Evolutionary conservation across 2,113 vertebrate genomes (phyloP).

Genomic region (Oryzias melastigma): DNA sequence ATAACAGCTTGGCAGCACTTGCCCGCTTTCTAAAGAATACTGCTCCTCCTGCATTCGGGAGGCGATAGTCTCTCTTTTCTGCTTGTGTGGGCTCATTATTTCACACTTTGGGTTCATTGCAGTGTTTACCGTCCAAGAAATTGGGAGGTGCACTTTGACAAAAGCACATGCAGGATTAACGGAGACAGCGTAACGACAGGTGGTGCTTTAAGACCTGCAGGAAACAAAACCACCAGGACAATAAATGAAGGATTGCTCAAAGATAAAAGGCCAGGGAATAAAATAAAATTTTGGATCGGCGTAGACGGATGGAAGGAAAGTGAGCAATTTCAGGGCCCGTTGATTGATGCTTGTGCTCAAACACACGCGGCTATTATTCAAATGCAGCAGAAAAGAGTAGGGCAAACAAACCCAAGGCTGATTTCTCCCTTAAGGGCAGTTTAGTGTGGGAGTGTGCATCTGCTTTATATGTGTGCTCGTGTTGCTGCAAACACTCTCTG

Average conservation of each 20-base stretch:
- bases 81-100: constrained; percentile 28
- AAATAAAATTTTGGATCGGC: constrained; percentile 39
- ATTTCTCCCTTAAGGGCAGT: constrained; percentile 52
- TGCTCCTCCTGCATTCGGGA: constrained; percentile 25
- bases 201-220: constrained; percentile 15
- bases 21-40: constrained; percentile 33
- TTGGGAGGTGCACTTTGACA: constrained; percentile 33
- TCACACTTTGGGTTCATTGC: constrained; percentile 35
- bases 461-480: constrained; percentile 28
- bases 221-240: constrained; percentile 12
- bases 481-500: constrained; percentile 45
- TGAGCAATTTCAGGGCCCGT: constrained; percentile 28
- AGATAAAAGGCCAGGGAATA: constrained; percentile 21
- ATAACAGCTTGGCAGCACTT: constrained; percentile 53
- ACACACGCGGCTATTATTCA: constrained; percentile 61
- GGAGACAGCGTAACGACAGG: constrained; percentile 25
- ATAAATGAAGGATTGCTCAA: constrained; percentile 9
- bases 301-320: constrained; percentile 9
- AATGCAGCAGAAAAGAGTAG: constrained; percentile 34
- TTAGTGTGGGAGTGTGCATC: constrained; percentile 38
- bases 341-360: constrained; percentile 50
- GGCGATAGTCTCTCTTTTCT: constrained; percentile 21
- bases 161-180: constrained; percentile 38
- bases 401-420: constrained; percentile 47
- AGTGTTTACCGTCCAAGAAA: constrained; percentile 38